phyloP scores from a whole-genome alignment of 2,797 vertebrate species.

The Clarias laeviceps region DNA sequence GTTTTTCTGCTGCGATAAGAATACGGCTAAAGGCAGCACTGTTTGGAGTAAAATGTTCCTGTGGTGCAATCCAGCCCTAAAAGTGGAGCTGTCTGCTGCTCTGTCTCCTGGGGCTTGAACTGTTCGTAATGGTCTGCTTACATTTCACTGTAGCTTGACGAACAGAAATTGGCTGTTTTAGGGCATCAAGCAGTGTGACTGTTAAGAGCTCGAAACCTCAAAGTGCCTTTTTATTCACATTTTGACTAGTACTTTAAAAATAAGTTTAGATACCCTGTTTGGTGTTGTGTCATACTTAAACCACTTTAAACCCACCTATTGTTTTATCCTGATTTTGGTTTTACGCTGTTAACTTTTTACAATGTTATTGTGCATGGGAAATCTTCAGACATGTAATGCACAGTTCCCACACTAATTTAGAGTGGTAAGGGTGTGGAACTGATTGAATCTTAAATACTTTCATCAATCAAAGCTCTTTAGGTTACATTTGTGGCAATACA shows the following conservation, averaged over 20 bases:
- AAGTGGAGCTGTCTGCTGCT: conserved; percentile 35
- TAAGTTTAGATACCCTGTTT: neutral
- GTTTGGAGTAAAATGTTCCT: conserved; percentile 45
- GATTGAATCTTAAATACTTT: conserved; percentile 52
- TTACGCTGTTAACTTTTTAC: conserved; percentile 14
- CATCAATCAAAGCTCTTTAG: conserved; percentile 41
- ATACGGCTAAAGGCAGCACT: conserved; percentile 33
- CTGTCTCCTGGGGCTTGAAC: conserved; percentile 46
- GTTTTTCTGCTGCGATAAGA: conserved; percentile 39
- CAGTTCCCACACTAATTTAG: conserved; percentile 49
- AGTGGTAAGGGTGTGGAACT: conserved; percentile 24
- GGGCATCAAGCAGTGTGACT: conserved; percentile 41
- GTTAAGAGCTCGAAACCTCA: conserved; percentile 11
- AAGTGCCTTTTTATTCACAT: conserved; percentile 20
- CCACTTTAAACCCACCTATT: conserved; percentile 15
- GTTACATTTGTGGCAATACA: conserved; percentile 47
- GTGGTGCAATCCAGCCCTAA: conserved; percentile 47
- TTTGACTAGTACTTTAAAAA: conserved; percentile 16
- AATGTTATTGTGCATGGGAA: conserved; percentile 14
- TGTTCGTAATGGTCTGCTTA: conserved; percentile 58
- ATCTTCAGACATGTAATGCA: conserved; percentile 19
- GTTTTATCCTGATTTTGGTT: conserved; percentile 12
- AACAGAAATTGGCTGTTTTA: conserved; percentile 53
- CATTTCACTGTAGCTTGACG: conserved; percentile 55
- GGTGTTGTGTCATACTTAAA: neutral